Evolutionary conservation across 2,113 vertebrate species (phyloP), one percentile per base, ranked within the genome.

Genomic region (Synodontis membranacea): DNA sequence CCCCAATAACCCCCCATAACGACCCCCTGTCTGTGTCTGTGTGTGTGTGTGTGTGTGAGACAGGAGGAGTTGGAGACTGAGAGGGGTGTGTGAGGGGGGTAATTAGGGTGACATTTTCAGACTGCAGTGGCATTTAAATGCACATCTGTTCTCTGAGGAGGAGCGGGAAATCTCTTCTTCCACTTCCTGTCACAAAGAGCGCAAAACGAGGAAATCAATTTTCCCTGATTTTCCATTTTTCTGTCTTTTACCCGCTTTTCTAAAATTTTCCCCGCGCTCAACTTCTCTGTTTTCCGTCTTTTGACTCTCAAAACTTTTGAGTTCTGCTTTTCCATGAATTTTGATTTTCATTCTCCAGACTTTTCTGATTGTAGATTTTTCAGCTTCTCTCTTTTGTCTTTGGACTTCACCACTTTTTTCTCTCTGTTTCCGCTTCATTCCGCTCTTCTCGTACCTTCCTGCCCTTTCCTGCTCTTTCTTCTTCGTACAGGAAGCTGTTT

Each of bases 101-200:
- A 80, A 80, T 39, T 5, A 58, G 37, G 31, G 10, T 4, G 17
- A 54, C 31, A 11, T 4, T 54, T 14, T 54, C 28, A n/a, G 74
- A 76, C 44, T 52, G 76, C 76, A 25, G n/a, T 79, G 31, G 76
- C 48, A 54, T 79, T 79, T 56, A 80, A 80, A 44, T 21, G 39
- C 56, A 80, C 54, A 82, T 44, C 80, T 62, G 80, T 82, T 60
- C 80, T n/a, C 50, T 62, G 5, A 62, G 5, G 34, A 82, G 23
- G 23, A 80, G 21, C 37, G 9, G 37, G 56, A 44, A n/a, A 23
- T 11, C 17, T 80, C 50, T 25, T 2, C n/a, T 54, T 52, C 78
- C 31, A 80, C 52, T 80, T 80, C 48, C 78, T 56, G 52, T 80
- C 34, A 56, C 31, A 56, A 2, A n/a, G 25, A 46, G 15, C 10